These are phyloP conservation scores for Heliconius hermathena DNA, from an alignment of 1,140 invertebrate genomes.

Conservation along the genomic window DNA sequence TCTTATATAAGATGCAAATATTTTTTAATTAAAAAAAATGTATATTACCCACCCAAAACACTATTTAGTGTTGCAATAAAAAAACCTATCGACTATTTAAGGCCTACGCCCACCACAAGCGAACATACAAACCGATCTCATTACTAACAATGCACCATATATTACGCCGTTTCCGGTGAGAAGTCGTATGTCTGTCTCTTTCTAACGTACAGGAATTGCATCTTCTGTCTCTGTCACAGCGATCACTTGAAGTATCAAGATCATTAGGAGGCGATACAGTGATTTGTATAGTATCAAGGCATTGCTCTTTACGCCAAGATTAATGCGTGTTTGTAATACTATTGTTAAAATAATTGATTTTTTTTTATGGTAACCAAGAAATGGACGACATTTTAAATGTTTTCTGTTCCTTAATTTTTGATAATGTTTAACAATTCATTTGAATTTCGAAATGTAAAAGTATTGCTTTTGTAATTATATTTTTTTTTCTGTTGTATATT, in stretches of 20 bases:
- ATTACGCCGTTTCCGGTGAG: slow-evolving; percentile 74
- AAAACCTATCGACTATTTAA: slow-evolving; percentile 40
- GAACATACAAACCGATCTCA: slow-evolving; percentile 73
- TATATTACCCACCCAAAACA: background rate
- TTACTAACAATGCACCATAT: slow-evolving; percentile 79
- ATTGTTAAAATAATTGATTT: slow-evolving; percentile 25
- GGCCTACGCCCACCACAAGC: slow-evolving; percentile 62
- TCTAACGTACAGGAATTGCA: slow-evolving; percentile 35
- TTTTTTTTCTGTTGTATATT: no score
- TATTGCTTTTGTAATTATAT: no score
- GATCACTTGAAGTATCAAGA: slow-evolving; percentile 60
- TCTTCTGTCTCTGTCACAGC: slow-evolving; percentile 51
- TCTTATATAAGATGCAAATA: background rate
- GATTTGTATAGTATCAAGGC: slow-evolving; percentile 63
- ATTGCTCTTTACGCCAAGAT: slow-evolving; percentile 34
- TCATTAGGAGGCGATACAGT: slow-evolving; percentile 74
- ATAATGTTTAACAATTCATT: background rate
- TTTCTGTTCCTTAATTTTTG: background rate
- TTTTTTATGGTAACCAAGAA: background rate
- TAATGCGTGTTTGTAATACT: slow-evolving; percentile 30
- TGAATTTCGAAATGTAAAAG: no score
- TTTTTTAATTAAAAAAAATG: background rate
- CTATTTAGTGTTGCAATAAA: slow-evolving; percentile 22
- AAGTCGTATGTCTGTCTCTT: slow-evolving; percentile 50
- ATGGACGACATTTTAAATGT: background rate